These are phyloP conservation scores for Perdita meconis DNA, from an alignment of 2,888 invertebrate species.

Conservation along the genomic window DNA sequence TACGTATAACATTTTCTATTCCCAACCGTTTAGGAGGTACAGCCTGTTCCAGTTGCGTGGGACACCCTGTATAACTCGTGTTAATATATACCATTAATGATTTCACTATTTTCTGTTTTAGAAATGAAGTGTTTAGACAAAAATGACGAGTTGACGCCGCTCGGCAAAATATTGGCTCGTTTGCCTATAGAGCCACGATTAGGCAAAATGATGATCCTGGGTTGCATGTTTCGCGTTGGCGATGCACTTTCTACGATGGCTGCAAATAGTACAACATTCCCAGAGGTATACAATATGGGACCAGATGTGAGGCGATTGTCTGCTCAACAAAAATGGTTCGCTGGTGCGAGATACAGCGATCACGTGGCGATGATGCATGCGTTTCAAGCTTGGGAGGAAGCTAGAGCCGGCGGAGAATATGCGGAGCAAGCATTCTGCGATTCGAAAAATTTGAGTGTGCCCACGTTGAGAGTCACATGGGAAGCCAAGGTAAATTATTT, in stretches of 20 bases:
- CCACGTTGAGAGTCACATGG: slow-evolving; percentile 95
- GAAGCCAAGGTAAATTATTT: slow-evolving; percentile 90
- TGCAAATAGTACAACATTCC: slow-evolving; percentile 97
- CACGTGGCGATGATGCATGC: slow-evolving; percentile 98
- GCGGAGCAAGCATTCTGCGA: slow-evolving; percentile 95
- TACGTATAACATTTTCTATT: too few species aligned
- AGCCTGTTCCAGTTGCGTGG: too few species aligned
- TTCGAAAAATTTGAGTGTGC: slow-evolving; percentile 94
- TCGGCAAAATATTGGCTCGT: slow-evolving; percentile 96
- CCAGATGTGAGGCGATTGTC: slow-evolving; percentile 91
- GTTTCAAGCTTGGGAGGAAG: slow-evolving; percentile 93
- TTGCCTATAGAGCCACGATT: slow-evolving; percentile 98
- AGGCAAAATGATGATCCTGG: slow-evolving; percentile 98
- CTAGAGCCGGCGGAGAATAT: slow-evolving; percentile 88
- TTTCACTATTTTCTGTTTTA: slow-evolving; percentile 73
- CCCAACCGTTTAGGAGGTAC: too few species aligned
- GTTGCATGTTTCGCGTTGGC: slow-evolving; percentile 95
- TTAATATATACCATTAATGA: background rate
- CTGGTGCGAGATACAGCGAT: slow-evolving; percentile 95
- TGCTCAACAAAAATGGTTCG: slow-evolving; percentile 93
- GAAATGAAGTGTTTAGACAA: slow-evolving; percentile 97
- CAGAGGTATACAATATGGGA: slow-evolving; percentile 95
- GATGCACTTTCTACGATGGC: slow-evolving; percentile 97
- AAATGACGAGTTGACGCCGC: slow-evolving; percentile 94
- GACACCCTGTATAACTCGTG: too few species aligned